Base-by-base conservation (phyloP, 2,888 invertebrate genomes). In the Chalcosyrphus nemorum region DNA sequence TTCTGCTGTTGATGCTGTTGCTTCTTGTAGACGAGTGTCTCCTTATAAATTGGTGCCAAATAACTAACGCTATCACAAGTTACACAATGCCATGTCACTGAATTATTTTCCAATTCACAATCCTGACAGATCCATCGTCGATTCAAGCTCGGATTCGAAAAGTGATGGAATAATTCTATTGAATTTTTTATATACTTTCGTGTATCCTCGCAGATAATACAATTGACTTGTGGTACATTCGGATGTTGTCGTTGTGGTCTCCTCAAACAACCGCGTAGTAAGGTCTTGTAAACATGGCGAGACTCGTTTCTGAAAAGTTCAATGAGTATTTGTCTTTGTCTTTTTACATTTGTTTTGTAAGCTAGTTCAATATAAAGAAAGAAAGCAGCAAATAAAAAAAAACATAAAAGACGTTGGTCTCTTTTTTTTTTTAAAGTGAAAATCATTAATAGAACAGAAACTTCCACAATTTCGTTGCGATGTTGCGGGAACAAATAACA, bases 21-120 rank as follows among this genome's bases (percentile, higher is more conserved):
- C 52, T 86, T 87, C 29, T 87, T 87, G 70, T 86, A 86, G 32
- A 87, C 81, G n/a, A 91, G 86, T 2, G 91, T 90, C 82, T 90
- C 92, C 86, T 92, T 92, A 84, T 92, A 92, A 50, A 92, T 91
- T 81, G 92, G 92, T 50, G 92, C 92, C 86, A 92, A 88, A 87
- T 90, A 90, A 87, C 92, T 92, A 50, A 92, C 92, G 52, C 89
- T 90, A 87, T 92, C 91, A 87, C 92, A 92, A 86, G 91, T 91
- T 50, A 92, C 88, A 87, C 92, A 92, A 77, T 92, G 92, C 91
- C 92, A 92, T 81, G 92, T 91, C 43, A 92, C 92, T n/a, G 91
- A 91, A 87, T 90, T 91, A 87, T 92, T 92, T 85, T 90, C 90
- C 54, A 91, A 88, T 71, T 89, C 89, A 87, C 92, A 92, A 86